Evolutionary conservation across 2,113 vertebrate genomes (phyloP), one percentile per base, ranked within the genome.

Genomic region (Tychaedon coryphoeus): DNA sequence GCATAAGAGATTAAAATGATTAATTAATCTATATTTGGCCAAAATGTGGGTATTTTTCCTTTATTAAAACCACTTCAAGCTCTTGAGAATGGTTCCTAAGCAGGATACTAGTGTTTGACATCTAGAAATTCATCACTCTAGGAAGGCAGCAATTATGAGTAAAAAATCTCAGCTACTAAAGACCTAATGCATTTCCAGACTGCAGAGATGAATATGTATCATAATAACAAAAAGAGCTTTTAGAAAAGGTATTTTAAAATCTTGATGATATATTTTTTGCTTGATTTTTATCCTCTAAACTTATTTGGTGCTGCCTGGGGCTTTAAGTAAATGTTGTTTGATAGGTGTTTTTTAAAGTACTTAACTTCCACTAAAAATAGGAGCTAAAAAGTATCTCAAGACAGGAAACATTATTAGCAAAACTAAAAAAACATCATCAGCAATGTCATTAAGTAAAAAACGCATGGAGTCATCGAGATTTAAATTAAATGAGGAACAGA

Each of bases 401-500:
- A 69, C 5, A 71, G 47, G 65, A 85, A 96, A 56, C 9, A 56
- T 60, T 79, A 85, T 72, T 38, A 69, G 31, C 40, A 72, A 90
- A 95, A 75, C 61, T 88, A 78, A 69, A 86, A 93, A 75, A 92
- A 77, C 28, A 90, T 36, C 3, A 71, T 36, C 66, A 94, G 43
- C 74, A 74, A 82, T 64, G n/a, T 11, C 28, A 78, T 43, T 90
- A 92, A 90, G 19, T 72, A 82, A 66, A 82, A 87, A 93, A 45
- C 4, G 19, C n/a, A 72, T 23, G 54, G 31, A 89, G 45, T 81
- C 45, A 89, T 87, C 16, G 18, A 83, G 66, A 79, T 73, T 69
- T 82, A 87, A 95, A 91, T 85, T 86, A 74, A 86, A 92, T 25
- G 54, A 87, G 42, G 34, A 91, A 57, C 36, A 72, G 53, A 90